These are phyloP conservation scores for Subanguina moxae DNA, from an alignment of 1,140 invertebrate species.

Conservation along the genomic window DNA sequence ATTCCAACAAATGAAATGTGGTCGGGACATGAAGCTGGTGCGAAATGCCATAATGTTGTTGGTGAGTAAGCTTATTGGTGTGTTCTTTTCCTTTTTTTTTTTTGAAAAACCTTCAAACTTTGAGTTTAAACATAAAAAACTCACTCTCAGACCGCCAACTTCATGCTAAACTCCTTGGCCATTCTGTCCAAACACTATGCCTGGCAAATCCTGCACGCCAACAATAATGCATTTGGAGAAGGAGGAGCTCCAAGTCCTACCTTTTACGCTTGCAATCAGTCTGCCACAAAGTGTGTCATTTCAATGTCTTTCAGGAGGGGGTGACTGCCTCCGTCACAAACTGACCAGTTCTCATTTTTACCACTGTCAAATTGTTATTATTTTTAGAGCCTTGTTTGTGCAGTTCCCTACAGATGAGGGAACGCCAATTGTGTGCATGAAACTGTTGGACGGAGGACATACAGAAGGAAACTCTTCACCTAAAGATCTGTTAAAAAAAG, in stretches of 20 bases:
- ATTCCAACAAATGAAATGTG: slow-evolving; percentile 32
- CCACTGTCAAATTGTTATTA: not conserved
- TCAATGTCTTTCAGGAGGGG: too few relatives aligned
- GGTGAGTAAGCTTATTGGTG: slow-evolving; percentile 8
- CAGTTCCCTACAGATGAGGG: slow-evolving; percentile 39
- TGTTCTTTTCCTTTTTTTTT: slow-evolving; percentile 12
- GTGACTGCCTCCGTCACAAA: too few relatives aligned
- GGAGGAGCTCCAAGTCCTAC: slow-evolving; percentile 40
- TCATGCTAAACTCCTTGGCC: slow-evolving; percentile 20
- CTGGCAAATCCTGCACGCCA: slow-evolving; percentile 48
- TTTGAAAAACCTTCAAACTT: not conserved
- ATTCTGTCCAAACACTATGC: slow-evolving; percentile 19
- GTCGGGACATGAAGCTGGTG: slow-evolving; percentile 32
- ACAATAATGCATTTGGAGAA: slow-evolving; percentile 43
- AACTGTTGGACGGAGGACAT: not conserved
- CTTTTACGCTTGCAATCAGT: slow-evolving; percentile 43
- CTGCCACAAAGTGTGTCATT: slow-evolving; percentile 35
- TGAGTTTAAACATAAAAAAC: too few relatives aligned
- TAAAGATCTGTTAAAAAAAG: not conserved
- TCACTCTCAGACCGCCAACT: slow-evolving; percentile 46
- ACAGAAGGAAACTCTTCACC: not conserved
- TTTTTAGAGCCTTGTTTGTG: slow-evolving; percentile 43
- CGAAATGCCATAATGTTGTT: slow-evolving; percentile 24
- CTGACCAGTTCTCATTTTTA: too few relatives aligned
- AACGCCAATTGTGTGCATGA: slow-evolving; percentile 25